Conservation (phyloP, 2,797 vertebrate genomes). For the Sebastes matsubarae region DNA sequence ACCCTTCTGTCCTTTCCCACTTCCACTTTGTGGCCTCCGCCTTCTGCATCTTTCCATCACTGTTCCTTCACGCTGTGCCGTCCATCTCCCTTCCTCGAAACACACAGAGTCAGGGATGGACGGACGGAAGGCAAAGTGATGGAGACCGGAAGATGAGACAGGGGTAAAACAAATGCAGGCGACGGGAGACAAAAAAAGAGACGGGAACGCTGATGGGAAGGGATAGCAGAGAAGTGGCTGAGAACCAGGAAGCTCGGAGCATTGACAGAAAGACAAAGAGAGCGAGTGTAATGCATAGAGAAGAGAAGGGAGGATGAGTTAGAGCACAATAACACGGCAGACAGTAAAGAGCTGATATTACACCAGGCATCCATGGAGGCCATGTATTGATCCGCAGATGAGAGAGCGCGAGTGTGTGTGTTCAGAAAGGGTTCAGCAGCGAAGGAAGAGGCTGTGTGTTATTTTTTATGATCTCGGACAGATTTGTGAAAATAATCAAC, state of each 20-base stretch:
- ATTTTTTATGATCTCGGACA: conserved; percentile 60
- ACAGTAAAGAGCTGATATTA: conserved; percentile 84
- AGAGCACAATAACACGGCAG: conserved; percentile 81
- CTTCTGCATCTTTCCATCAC: conserved; percentile 34
- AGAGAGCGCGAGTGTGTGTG: conserved; percentile 6
- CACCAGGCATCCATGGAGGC: conserved; percentile 79
- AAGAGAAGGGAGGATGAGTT: conserved; percentile 79
- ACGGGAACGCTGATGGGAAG: conserved; percentile 5
- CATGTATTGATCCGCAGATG: conserved; percentile 76
- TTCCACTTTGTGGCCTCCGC: conserved; percentile 25
- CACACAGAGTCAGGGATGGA: neutral
- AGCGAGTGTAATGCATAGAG: conserved; percentile 47
- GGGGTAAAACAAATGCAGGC: conserved; percentile 1
- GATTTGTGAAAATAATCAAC: conserved; percentile 78
- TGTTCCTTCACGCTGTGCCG: neutral
- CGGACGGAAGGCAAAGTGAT: neutral
- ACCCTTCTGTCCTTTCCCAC: conserved; percentile 34
- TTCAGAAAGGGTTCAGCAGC: conserved; percentile 26
- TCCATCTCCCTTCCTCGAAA: conserved; percentile 6
- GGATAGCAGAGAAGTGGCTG: conserved; percentile 26
- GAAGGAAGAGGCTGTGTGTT: conserved; percentile 47
- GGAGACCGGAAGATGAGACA: conserved; percentile 13
- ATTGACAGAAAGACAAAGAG: conserved; percentile 56
- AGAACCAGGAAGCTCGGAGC: conserved; percentile 26
- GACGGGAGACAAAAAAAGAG: neutral